Percentiles rank a stretch among this genome's conserved stretches.
phyloP scores from a whole-genome alignment of 2,113 vertebrate genomes.

The Bos javanicus region DNA sequence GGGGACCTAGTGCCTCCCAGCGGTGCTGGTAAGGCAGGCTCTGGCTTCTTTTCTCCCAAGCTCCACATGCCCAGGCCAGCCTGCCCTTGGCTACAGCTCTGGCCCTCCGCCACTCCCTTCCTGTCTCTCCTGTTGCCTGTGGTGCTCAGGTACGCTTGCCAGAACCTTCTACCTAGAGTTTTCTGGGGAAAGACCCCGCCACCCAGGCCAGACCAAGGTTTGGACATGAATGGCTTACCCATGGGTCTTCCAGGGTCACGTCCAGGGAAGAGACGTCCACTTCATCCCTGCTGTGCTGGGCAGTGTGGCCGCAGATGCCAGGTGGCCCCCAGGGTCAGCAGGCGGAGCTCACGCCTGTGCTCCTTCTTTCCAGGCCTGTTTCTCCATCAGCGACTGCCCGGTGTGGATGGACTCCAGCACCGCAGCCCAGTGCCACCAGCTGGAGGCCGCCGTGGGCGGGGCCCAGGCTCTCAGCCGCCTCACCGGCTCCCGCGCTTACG shows the following conservation, averaged over 20 bases:
- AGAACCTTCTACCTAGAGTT: not conserved
- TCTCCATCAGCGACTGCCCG: constrained; percentile 86
- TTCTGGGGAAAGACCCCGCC: not conserved
- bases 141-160: accelerated
- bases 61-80: not conserved
- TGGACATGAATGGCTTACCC: not conserved
- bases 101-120: not conserved
- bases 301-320: accelerated
- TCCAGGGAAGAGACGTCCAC: accelerated
- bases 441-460: constrained; percentile 88
- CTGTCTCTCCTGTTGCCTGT: not conserved
- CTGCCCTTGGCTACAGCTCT: not conserved
- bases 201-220: not conserved
- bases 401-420: constrained; percentile 99
- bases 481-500: constrained; percentile 94
- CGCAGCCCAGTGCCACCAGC: constrained; percentile 82
- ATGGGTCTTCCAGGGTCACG: accelerated
- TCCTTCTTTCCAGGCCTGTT: constrained; percentile 81
- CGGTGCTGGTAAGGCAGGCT: not conserved
- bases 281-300: not conserved
- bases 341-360: not conserved
- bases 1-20: not conserved
- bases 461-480: constrained; percentile 85
- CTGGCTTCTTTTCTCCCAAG: not conserved
- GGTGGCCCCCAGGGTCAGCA: accelerated